Evolutionary conservation across 2,113 vertebrate species (phyloP), one percentile per base, ranked within the genome.

Genomic region (Salvelinus namaycush): DNA sequence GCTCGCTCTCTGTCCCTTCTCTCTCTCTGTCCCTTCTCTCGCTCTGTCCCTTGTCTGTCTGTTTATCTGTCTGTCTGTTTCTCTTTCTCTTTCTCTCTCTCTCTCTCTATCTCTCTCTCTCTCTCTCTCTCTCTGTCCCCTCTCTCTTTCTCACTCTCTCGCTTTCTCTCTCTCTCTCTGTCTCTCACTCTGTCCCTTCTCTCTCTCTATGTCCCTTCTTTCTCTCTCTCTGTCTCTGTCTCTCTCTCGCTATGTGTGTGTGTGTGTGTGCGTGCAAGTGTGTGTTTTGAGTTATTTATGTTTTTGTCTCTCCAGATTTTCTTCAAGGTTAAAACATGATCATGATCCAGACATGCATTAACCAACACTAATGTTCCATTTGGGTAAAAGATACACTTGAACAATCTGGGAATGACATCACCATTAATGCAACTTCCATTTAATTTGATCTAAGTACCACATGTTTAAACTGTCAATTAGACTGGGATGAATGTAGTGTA

Each of bases 221-320:
- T 31, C 31, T 29, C 29, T 31, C 31, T 34, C 31, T 34, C 31
- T 34, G 1, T 34, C 5, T 34, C 31, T 34, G 5, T 31, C 29
- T 31, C 5, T 1, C 31, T 34, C 5, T 31, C 29, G 4, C 29
- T 31, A 0, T 29, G 51, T 68, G 22, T 68, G 4, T 54, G 62
- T 49, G 49, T 29, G 11, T 51, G 20, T 51, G 26, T 54, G 11
- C 34, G 54, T 68, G 14, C 13, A 64, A 27, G 57, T 34, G 62
- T 68, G 59, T 51, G 70, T 62, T 31, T 49, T 5, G 31, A 60
- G 64, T n/a, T 72, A 70, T 34, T 68, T 48, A 27, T 76, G 18
- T 62, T 62, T 62, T 7, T n/a, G 18, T 62, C 54, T 54, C 51
- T 57, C 16, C 3, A n/a, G n/a, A 20, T 62, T 62, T 22, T 62